Evolutionary conservation across 1,140 invertebrate genomes (phyloP).

Genomic region (Stratiolaelaps scimitus): DNA sequence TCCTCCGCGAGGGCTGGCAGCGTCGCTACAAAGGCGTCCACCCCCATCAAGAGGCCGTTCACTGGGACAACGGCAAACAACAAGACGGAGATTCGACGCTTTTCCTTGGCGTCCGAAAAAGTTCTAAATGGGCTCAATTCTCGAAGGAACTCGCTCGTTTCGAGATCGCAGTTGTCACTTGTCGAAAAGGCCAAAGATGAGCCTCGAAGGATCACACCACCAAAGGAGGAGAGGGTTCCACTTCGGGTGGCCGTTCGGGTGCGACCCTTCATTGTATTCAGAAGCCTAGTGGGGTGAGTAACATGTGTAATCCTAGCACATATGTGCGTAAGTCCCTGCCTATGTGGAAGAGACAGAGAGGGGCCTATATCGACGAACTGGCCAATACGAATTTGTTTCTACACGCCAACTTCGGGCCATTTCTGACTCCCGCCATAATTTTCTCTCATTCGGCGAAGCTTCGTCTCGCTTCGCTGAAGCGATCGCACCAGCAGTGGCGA

Average conservation of each 20-base stretch:
- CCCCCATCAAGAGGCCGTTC: constrained; percentile 15
- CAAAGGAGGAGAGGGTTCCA: constrained; percentile 1
- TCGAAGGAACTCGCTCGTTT: neutral
- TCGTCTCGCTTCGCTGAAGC: no score
- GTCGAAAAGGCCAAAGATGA: neutral
- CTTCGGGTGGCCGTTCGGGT: constrained; percentile 8
- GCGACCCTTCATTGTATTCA: constrained; percentile 4
- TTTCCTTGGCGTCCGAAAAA: neutral
- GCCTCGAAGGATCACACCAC: neutral
- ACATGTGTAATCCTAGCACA: no score
- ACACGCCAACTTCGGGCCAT: no score
- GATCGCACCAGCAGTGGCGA: no score
- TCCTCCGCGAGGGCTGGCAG: neutral
- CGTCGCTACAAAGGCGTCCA: neutral
- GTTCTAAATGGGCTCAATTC: neutral
- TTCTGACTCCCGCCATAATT: no score
- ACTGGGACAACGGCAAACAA: constrained; percentile 3
- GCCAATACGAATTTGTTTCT: no score
- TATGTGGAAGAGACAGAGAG: no score
- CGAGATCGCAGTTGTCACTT: neutral
- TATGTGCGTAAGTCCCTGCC: no score
- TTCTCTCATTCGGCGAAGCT: no score
- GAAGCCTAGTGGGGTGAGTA: neutral
- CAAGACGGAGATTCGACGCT: constrained; percentile 2
- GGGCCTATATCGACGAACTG: no score